Evolutionary conservation across 2,888 invertebrate genomes (phyloP), one percentile per base, ranked within the genome.

Genomic region (Hydrotaea diabolus): DNA sequence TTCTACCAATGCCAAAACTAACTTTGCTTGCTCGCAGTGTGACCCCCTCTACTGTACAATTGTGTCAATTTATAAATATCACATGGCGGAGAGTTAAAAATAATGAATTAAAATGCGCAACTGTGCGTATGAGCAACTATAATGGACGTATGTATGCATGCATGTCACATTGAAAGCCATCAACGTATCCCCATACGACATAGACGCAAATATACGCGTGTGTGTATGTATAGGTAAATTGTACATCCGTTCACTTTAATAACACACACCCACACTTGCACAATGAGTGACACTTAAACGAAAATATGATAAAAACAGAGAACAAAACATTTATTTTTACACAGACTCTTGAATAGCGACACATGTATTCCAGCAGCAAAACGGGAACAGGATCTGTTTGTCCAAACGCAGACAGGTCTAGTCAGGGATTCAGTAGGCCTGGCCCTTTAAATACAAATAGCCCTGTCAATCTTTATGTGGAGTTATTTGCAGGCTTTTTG

Each of bases 121-220:
- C 87, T 88, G 88, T 90, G 90, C 90, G 89, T 89, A 90, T 90
- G 87, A 90, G 87, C 87, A 87, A 89, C 89, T 89, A 87, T 89
- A 89, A 89, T 89, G 89, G 0, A n/a, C 17, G 31, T 31, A 8
- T 26, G 46, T 9, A 31, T 46, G 57, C 2, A 49, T 13, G 15
- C 2, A n/a, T n/a, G n/a, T 31, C 31, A 31, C 7, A 78, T 31
- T 23, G 17, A 46, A 59, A 26, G 19, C 19, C 72, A 26, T 3
- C 0, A 19, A 53, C 19, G 9, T 36, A 62, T 55, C 9, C 31
- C 39, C n/a, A 43, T 15, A 66, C 31, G 31, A 31, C 53, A n/a
- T 19, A 26, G 23, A 46, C 9, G 2, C 17, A 66, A 59, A 55
- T 15, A 17, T 80, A 46, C 69, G 39, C 39, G 7, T 9, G 39